Evolutionary conservation across 1,140 invertebrate species (phyloP), one percentile per base, ranked within the genome.

Genomic region (Lanistes nyassanus): DNA sequence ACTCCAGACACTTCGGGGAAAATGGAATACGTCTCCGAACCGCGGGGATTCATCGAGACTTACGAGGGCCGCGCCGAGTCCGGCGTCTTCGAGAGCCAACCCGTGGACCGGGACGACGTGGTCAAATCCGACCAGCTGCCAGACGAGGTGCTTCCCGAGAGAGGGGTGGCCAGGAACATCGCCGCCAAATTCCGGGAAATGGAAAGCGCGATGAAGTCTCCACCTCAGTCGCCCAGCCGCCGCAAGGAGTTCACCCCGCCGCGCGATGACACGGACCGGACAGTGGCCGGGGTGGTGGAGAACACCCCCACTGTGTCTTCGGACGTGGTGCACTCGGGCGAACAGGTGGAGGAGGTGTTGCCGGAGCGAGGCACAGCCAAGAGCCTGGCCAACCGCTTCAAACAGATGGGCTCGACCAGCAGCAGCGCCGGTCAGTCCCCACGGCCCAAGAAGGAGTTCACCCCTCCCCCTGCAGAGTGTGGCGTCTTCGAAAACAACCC

Each of bases 1-100:
- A 80, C 78, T 26, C 78, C 79, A 29, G 77, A 77, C 39, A 51
- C 34, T 0, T 71, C 74, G 1, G 85, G 80, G 0, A 78, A 80
- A 42, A 76, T 79, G 7, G 86, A 87, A 65, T 87, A 81, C 80
- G 80, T 84, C 13, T 84, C 80, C 39, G 84, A 87, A 75, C 86
- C 86, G 11, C 60, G 77, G 37, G 64, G 75, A 5, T 56, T 75
- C 7, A 55, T 82, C 21, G 80, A 84, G 71, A 81, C 74, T 34
- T 82, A 83, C 47, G 79, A 83, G 60, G 82, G 78, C 26, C 79
- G 81, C 64, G 67, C 80, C 11, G 86, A 87, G 69, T 79, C 79
- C 13, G 86, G 86, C 23, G 77, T 83, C 19, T 87, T 85, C 75
- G 86, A 87, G 71, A 86, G 81, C 71, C 76, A 85, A 72, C 85